Percentiles rank a stretch among this genome's conserved stretches.
These are phyloP conservation scores for Myotis vivesi DNA, from an alignment of 2,797 vertebrate species.

Conservation along the genomic window DNA sequence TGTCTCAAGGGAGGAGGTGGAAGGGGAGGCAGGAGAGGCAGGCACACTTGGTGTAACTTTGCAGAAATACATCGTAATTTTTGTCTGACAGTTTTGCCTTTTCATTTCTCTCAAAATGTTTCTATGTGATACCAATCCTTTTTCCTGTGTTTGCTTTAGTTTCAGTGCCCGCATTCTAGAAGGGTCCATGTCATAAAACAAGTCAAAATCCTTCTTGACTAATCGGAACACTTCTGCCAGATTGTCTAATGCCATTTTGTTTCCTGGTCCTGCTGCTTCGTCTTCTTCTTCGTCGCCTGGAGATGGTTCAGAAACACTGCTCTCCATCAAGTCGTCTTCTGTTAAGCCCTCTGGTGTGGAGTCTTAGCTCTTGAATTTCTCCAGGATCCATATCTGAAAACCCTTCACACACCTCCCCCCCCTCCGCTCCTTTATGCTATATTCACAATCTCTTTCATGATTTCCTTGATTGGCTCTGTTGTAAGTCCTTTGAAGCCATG, in stretches of 20 bases:
- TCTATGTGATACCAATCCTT: neutral
- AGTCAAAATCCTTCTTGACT: neutral
- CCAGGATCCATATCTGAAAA: neutral
- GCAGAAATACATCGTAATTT: neutral
- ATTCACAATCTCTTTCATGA: too few species aligned
- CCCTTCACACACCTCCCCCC: fast-evolving
- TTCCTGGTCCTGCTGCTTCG: neutral
- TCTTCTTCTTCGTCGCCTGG: neutral
- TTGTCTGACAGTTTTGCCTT: neutral
- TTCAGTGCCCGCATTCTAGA: neutral
- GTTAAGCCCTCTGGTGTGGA: neutral
- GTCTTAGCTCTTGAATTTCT: neutral
- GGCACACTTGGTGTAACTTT: neutral
- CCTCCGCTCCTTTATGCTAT: neutral
- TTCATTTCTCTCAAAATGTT: neutral
- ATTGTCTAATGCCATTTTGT: neutral
- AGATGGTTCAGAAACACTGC: neutral
- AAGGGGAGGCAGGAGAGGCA: neutral
- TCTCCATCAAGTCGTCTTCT: neutral
- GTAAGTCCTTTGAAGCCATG: neutral
- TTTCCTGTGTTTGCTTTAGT: neutral
- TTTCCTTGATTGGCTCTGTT: neutral
- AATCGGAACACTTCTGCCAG: neutral
- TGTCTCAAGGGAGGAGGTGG: neutral
- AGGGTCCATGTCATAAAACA: neutral